Evolutionary conservation across 2,113 vertebrate species (phyloP), one percentile per base, ranked within the genome.

Genomic region (Pogonocichla stellata): DNA sequence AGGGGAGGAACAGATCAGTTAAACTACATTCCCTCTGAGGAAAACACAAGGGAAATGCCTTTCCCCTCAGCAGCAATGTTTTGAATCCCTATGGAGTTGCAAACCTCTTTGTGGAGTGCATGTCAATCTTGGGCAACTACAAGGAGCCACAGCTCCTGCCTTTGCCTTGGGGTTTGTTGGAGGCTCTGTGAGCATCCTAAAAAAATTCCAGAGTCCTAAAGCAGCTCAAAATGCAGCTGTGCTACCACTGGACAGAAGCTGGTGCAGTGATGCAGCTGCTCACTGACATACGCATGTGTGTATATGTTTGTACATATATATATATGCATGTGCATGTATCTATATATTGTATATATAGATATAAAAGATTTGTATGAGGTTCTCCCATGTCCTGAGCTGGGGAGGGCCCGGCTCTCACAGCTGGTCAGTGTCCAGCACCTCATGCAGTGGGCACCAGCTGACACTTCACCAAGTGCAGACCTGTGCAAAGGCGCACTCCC

Each of bases 401-500:
- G 31, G 7, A 48, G 16, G 47, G 31, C 57, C 25, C 22, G 19
- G 50, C 65, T 53, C 2, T 43, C 31, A 20, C n/a, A 61, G 82
- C 70, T 38, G 9, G 7, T 19, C 47, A n/a, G 24, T 4, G 8
- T 53, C n/a, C 19, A 26, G 62, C 53, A 19, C 42, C 29, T 22
- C 1, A 1, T 0, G 7, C 8, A 15, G 6, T 5, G 43, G 28
- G 8, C 53, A 51, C 7, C 45, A 66, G 28, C 75, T 73, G 91
- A 45, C 71, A 16, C 34, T 12, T n/a, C 4, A 20, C 14, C 18
- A 6, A 8, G 42, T 6, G 5, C 80, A 26, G 8, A 14, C 1
- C 40, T 33, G 42, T 16, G 67, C 51, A 22, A 28, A 28, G 1
- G 0, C 1, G 2, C 1, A 1, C 3, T 25, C 26, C 36, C 0